Evolutionary conservation across 2,113 vertebrate genomes (phyloP).

Genomic region (Sylvia atricapilla): DNA sequence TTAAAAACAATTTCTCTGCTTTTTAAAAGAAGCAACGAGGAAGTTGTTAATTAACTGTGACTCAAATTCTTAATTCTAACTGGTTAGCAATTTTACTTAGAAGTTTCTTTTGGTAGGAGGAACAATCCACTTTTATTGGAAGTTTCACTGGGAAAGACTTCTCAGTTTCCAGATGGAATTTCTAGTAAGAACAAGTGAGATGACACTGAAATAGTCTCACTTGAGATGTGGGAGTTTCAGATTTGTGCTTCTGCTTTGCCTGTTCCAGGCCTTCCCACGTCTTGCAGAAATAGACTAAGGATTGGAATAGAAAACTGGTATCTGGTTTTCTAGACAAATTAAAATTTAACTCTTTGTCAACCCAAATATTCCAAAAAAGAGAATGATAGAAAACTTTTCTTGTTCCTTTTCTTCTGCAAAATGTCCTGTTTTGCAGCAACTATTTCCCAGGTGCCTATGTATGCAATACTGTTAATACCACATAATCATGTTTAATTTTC

Average conservation of each 20-base stretch:
- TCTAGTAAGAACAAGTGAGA: not conserved
- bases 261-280: conserved; percentile 37
- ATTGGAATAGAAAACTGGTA: not conserved
- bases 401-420: not conserved
- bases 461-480: not conserved
- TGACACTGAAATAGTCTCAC: not conserved
- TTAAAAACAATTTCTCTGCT: not conserved
- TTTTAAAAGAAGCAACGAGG: not conserved
- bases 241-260: conserved; percentile 30
- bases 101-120: not conserved
- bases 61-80: not conserved
- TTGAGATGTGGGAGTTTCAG: conserved; percentile 26
- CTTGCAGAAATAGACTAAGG: conserved; percentile 32
- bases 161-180: conserved; percentile 18
- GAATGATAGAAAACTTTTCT: not conserved
- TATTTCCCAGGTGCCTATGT: not conserved
- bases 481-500: not conserved
- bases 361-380: not conserved
- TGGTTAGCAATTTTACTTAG: not conserved
- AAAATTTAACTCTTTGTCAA: conserved; percentile 7
- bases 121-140: not conserved
- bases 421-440: not conserved
- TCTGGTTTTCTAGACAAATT: not conserved
- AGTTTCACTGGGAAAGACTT: not conserved
- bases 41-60: not conserved